These are phyloP conservation scores for Microcebus ravelobensis DNA, from an alignment of 2,113 vertebrate genomes.

Conservation along the genomic window DNA sequence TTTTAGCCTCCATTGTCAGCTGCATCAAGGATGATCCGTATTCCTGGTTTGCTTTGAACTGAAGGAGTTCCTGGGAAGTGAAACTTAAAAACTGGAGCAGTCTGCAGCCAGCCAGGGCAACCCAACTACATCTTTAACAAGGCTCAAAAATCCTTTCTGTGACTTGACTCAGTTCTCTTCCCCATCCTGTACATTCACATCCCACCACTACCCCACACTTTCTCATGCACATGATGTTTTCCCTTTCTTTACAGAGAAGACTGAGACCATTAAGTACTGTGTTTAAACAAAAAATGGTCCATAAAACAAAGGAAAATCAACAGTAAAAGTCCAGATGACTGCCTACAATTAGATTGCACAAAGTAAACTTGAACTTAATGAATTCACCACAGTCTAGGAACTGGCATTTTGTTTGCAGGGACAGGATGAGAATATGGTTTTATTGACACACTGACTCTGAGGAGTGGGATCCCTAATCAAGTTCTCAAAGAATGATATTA, in stretches of 20 bases:
- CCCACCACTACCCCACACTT: background rate
- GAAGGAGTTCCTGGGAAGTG: background rate
- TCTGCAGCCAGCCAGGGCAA: background rate
- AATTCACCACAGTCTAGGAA: background rate
- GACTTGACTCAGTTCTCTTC: background rate
- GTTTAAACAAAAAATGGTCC: background rate
- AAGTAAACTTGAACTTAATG: background rate
- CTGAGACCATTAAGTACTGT: background rate
- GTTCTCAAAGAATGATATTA: background rate
- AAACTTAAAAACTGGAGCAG: background rate
- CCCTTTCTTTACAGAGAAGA: background rate
- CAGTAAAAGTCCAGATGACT: background rate
- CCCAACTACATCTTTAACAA: background rate
- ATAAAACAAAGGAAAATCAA: background rate
- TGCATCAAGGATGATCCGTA: background rate
- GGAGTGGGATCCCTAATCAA: background rate
- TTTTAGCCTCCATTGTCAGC: background rate
- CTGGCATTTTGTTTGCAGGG: background rate
- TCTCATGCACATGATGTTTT: background rate
- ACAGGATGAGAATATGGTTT: background rate
- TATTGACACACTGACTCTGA: conserved; percentile 43
- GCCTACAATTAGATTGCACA: background rate
- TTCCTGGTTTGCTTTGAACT: background rate
- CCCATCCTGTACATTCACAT: background rate
- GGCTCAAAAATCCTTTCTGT: background rate